Percentiles rank a stretch among this genome's conserved stretches.
phyloP scores from a whole-genome alignment of 2,113 vertebrate species.

The Periophthalmodon schlosseri region DNA sequence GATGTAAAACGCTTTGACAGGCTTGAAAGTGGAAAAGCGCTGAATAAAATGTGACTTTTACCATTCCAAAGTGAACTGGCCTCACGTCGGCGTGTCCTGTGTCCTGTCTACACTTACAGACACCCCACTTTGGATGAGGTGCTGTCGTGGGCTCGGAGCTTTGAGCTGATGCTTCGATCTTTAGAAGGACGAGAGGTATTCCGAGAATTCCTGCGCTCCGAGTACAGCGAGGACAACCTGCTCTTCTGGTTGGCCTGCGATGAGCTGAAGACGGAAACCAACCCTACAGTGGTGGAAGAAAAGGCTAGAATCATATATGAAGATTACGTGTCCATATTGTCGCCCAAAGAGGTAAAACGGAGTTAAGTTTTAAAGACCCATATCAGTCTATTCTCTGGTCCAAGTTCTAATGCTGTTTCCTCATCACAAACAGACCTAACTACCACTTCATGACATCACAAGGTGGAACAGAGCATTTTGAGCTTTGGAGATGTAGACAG shows the following conservation, averaged over 20 bases:
- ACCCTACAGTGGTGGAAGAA: slow-evolving; percentile 86
- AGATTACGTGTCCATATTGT: slow-evolving; percentile 98
- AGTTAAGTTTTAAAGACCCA: neutral
- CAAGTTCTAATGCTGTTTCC: no score
- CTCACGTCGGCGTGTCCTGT: neutral
- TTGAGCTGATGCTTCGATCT: slow-evolving; percentile 97
- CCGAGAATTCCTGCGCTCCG: slow-evolving; percentile 92
- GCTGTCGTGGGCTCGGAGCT: slow-evolving; percentile 95
- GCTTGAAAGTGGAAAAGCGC: no score
- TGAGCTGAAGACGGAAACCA: slow-evolving; percentile 91
- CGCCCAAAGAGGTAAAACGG: slow-evolving; percentile 92
- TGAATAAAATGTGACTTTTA: no score
- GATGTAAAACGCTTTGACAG: no score
- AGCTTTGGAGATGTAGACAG: no score
- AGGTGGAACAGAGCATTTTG: no score
- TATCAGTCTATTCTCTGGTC: no score
- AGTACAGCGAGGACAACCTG: slow-evolving; percentile 98
- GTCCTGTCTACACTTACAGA: slow-evolving; percentile 44
- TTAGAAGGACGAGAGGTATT: slow-evolving; percentile 91
- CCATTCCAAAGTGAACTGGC: slow-evolving; percentile 4
- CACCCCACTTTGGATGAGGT: slow-evolving; percentile 89
- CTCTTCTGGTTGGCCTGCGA: slow-evolving; percentile 98
- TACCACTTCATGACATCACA: no score
- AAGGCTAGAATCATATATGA: slow-evolving; percentile 96
- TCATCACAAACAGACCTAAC: no score